These are phyloP conservation scores for Globodera ellingtonae DNA, from an alignment of 1,140 invertebrate genomes.

Conservation along the genomic window DNA sequence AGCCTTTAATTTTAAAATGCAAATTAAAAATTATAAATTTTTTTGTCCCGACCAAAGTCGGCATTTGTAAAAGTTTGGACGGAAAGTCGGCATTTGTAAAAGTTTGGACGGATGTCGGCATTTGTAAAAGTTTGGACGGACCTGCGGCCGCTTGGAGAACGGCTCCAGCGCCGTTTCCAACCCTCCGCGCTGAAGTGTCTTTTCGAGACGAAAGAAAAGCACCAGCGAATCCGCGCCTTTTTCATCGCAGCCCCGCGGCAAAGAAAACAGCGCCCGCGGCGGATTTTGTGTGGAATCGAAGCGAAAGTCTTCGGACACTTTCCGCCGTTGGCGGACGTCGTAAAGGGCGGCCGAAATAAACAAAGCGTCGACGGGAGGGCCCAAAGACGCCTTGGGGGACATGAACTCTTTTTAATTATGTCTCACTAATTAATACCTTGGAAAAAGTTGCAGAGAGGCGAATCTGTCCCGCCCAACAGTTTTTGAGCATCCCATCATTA, in stretches of 20 bases:
- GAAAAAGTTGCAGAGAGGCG: slow-evolving; percentile 44
- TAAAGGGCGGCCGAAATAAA: slow-evolving; percentile 54
- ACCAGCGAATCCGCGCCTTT: slow-evolving; percentile 32
- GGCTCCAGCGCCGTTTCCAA: neutral
- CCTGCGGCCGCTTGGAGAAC: neutral
- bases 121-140: neutral
- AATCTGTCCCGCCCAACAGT: neutral
- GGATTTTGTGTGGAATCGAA: slow-evolving; percentile 50
- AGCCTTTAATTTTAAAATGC: no score
- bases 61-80: neutral
- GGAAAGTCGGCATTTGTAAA: neutral
- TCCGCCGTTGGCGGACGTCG: slow-evolving; percentile 47
- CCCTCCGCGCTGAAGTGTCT: slow-evolving; percentile 2
- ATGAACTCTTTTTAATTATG: no score
- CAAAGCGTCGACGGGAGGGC: slow-evolving; percentile 56
- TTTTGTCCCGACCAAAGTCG: no score
- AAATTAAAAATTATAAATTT: no score
- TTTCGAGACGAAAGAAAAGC: slow-evolving; percentile 37
- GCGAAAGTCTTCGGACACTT: slow-evolving; percentile 60
- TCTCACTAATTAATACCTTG: slow-evolving; percentile 23
- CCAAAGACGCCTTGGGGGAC: slow-evolving; percentile 34
- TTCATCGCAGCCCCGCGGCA: slow-evolving; percentile 28
- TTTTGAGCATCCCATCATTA: neutral
- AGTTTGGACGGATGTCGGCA: neutral
- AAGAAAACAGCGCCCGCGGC: slow-evolving; percentile 26